Evolutionary conservation across 2,888 invertebrate genomes (phyloP).

Genomic region (Zygaena filipendulae): DNA sequence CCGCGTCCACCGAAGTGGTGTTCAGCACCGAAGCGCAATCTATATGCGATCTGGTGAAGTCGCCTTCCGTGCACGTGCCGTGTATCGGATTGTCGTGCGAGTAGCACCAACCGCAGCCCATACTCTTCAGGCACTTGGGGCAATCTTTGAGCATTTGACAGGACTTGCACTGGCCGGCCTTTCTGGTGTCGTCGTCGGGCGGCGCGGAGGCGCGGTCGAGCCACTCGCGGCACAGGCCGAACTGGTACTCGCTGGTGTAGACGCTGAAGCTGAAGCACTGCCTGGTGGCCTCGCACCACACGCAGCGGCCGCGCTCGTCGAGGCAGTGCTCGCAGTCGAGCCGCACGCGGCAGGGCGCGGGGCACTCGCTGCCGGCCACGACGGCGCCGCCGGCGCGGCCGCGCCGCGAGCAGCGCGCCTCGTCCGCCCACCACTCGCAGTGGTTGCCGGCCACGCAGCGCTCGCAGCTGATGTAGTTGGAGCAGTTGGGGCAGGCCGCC

Average conservation of each 20-base stretch:
- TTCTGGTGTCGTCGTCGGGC: constrained; percentile 35
- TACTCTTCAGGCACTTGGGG: constrained; percentile 80
- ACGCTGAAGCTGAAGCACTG: constrained; percentile 97
- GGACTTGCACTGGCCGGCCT: constrained; percentile 80
- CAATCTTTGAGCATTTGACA: constrained; percentile 82
- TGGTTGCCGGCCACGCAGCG: constrained; percentile 81
- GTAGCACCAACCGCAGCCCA: constrained; percentile 96
- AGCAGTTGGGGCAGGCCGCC: constrained; percentile 87
- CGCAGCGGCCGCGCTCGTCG: constrained; percentile 87
- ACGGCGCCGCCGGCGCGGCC: constrained; percentile 80
- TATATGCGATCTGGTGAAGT: constrained; percentile 81
- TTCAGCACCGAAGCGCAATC: constrained; percentile 78
- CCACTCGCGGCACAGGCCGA: constrained; percentile 94
- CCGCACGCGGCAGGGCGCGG: constrained; percentile 82
- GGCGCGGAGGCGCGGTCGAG: constrained; percentile 79
- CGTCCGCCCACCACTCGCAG: constrained; percentile 95
- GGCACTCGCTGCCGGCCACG: constrained; percentile 73
- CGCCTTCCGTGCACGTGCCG: constrained; percentile 87
- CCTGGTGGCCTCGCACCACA: constrained; percentile 94
- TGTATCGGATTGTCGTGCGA: constrained; percentile 88
- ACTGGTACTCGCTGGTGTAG: constrained; percentile 93
- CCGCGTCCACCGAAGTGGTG: constrained; percentile 71
- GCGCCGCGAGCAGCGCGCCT: constrained; percentile 84
- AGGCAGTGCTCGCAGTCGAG: constrained; percentile 84
- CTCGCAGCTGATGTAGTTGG: constrained; percentile 89